Evolutionary conservation across 53 echinoderm and acorn worm genomes (phyloP).

Genomic region (Actinopyga echinites): DNA sequence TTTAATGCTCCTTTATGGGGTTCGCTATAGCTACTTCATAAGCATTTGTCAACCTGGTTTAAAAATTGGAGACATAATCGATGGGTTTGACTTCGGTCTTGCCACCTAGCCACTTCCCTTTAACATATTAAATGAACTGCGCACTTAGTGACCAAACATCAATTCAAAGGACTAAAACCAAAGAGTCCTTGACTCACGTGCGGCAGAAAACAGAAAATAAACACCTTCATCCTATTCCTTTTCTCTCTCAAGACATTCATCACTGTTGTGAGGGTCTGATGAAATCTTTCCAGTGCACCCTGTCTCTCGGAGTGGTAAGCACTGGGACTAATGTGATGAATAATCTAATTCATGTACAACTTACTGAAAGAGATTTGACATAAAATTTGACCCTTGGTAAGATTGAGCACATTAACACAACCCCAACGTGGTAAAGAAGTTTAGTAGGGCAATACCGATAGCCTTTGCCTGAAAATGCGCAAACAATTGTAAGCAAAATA

Average conservation of each 20-base stretch:
- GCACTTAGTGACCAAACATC: slow-evolving; percentile 57
- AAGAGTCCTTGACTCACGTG: slow-evolving; percentile 52
- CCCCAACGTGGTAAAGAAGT: neutral
- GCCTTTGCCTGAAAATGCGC: slow-evolving; percentile 36
- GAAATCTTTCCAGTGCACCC: slow-evolving; percentile 70
- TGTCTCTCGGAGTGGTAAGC: slow-evolving; percentile 69
- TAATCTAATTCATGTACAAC: slow-evolving; percentile 45
- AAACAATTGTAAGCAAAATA: slow-evolving; percentile 51
- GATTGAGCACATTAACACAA: slow-evolving; percentile 12
- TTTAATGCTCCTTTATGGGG: slow-evolving; percentile 31
- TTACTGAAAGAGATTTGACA: slow-evolving; percentile 48
- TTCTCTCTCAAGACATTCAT: slow-evolving; percentile 47
- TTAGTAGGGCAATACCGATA: neutral
- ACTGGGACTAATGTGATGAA: slow-evolving; percentile 52
- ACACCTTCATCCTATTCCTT: slow-evolving; percentile 59
- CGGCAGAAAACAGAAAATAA: slow-evolving; percentile 54
- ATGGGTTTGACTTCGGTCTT: slow-evolving; percentile 35
- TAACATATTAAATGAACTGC: slow-evolving; percentile 55
- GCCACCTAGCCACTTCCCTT: slow-evolving; percentile 49
- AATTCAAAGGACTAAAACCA: slow-evolving; percentile 43
- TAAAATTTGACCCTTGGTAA: slow-evolving; percentile 54
- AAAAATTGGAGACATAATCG: slow-evolving; percentile 62
- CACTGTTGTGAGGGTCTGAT: slow-evolving; percentile 66
- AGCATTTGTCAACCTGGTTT: slow-evolving; percentile 42
- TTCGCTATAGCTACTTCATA: slow-evolving; percentile 50